Evolutionary conservation across 1,140 invertebrate genomes (phyloP).

Genomic region (Protaetia brevitarsis): DNA sequence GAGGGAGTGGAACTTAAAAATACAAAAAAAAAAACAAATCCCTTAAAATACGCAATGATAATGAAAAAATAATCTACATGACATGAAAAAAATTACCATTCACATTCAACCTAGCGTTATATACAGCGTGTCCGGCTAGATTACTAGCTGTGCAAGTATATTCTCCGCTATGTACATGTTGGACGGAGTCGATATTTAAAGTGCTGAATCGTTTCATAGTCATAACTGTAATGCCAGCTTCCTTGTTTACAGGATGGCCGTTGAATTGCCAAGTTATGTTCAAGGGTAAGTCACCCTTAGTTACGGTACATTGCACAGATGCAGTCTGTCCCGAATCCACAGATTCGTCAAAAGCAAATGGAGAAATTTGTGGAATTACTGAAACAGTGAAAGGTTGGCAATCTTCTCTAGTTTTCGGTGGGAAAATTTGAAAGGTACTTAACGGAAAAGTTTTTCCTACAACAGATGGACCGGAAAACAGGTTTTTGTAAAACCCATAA

Average conservation of each 20-base stretch:
- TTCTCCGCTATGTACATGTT: slow-evolving; percentile 51
- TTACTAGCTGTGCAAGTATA: slow-evolving; percentile 61
- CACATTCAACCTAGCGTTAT: slow-evolving; percentile 53
- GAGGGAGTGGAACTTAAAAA: not conserved
- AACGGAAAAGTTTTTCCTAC: not conserved
- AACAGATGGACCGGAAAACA: too few species aligned
- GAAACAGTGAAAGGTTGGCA: too few species aligned
- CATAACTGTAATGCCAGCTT: slow-evolving; percentile 47
- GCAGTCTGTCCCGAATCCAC: slow-evolving; percentile 57
- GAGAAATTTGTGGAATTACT: slow-evolving; percentile 63
- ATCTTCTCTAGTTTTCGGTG: too few species aligned
- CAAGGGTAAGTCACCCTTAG: slow-evolving; percentile 68
- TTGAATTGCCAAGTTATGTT: slow-evolving; percentile 61
- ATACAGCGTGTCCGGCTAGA: slow-evolving; percentile 50
- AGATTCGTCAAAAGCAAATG: slow-evolving; percentile 52
- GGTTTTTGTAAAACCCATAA: not conserved
- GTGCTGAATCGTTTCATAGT: slow-evolving; percentile 55
- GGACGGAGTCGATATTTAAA: slow-evolving; percentile 59
- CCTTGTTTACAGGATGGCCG: slow-evolving; percentile 33
- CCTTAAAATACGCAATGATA: not conserved
- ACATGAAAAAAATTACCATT: slow-evolving; percentile 50
- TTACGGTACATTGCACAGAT: slow-evolving; percentile 53
- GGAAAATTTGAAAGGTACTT: too few species aligned
- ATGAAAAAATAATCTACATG: not conserved
- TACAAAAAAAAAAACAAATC: not conserved